Evolutionary conservation across 1,140 invertebrate genomes (phyloP).

Genomic region (Andricus grossulariae): DNA sequence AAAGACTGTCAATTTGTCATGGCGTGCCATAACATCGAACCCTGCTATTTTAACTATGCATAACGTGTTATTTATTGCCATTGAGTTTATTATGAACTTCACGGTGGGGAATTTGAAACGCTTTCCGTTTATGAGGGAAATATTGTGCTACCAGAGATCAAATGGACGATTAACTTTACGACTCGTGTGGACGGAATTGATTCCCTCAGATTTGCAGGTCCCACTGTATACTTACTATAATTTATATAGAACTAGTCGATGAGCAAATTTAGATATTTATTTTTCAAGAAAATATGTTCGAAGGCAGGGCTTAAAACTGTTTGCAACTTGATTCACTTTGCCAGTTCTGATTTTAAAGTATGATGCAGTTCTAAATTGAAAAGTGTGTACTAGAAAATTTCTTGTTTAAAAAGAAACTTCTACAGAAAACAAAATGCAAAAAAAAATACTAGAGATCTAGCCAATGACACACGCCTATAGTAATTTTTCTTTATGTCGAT

Average conservation of each 20-base stretch:
- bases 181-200: constrained; percentile 48
- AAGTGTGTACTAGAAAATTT: too few relatives aligned
- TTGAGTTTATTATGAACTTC: constrained; percentile 43
- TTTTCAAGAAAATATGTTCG: too few relatives aligned
- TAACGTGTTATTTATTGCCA: constrained; percentile 54
- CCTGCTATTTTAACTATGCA: constrained; percentile 29
- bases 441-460: too few relatives aligned
- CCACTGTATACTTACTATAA: neutral
- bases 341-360: too few relatives aligned
- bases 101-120: constrained; percentile 45
- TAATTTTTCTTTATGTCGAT: too few relatives aligned
- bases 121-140: constrained; percentile 56
- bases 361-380: too few relatives aligned
- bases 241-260: neutral
- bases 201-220: constrained; percentile 40
- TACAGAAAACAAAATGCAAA: too few relatives aligned
- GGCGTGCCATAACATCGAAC: constrained; percentile 11
- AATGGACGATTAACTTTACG: constrained; percentile 53
- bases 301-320: too few relatives aligned
- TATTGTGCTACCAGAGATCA: constrained; percentile 58
- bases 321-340: too few relatives aligned
- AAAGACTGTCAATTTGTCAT: constrained; percentile 19
- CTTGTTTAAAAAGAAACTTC: too few relatives aligned
- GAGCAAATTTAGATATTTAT: neutral
- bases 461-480: too few relatives aligned